Percentiles rank a stretch among this genome's conserved stretches.
phyloP scores from a whole-genome alignment of 2,797 vertebrate species.

The Saxicola maurus region DNA sequence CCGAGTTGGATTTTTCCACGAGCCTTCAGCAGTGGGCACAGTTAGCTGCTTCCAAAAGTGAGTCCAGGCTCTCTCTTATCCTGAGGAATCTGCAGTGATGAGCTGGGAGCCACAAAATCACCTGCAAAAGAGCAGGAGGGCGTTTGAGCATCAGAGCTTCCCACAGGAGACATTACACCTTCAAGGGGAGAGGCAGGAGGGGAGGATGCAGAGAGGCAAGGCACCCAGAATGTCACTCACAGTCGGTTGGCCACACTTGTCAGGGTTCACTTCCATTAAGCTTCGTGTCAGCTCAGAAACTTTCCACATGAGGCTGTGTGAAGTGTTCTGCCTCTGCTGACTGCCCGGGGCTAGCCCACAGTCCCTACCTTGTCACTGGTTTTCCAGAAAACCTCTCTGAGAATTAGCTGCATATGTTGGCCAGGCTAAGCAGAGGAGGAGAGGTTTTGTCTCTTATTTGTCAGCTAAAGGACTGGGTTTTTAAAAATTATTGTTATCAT shows the following conservation, averaged over 20 bases:
- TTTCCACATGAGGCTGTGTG: constrained; percentile 75
- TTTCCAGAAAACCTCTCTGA: constrained; percentile 74
- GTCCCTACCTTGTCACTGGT: constrained; percentile 78
- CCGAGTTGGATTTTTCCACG: no score
- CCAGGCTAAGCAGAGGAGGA: constrained; percentile 62
- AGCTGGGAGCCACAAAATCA: constrained; percentile 17
- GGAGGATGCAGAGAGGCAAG: constrained; percentile 47
- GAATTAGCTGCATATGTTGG: constrained; percentile 76
- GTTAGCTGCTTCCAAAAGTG: not conserved
- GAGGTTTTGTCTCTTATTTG: constrained; percentile 15
- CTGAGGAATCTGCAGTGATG: not conserved
- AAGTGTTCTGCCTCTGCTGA: constrained; percentile 76
- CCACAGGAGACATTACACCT: constrained; percentile 72
- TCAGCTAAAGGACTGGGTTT: not conserved
- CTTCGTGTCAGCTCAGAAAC: constrained; percentile 77
- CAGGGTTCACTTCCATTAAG: constrained; percentile 82
- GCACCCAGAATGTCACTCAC: constrained; percentile 75
- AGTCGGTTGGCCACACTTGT: constrained; percentile 69
- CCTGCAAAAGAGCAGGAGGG: constrained; percentile 37
- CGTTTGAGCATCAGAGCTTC: constrained; percentile 60
- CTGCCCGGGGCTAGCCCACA: constrained; percentile 80
- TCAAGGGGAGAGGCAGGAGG: constrained; percentile 45
- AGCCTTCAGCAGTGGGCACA: no score
- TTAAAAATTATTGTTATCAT: not conserved
- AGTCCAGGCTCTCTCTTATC: rapidly evolving